Evolutionary conservation across 2,113 vertebrate species (phyloP).

Genomic region (Acanthisitta chloris): DNA sequence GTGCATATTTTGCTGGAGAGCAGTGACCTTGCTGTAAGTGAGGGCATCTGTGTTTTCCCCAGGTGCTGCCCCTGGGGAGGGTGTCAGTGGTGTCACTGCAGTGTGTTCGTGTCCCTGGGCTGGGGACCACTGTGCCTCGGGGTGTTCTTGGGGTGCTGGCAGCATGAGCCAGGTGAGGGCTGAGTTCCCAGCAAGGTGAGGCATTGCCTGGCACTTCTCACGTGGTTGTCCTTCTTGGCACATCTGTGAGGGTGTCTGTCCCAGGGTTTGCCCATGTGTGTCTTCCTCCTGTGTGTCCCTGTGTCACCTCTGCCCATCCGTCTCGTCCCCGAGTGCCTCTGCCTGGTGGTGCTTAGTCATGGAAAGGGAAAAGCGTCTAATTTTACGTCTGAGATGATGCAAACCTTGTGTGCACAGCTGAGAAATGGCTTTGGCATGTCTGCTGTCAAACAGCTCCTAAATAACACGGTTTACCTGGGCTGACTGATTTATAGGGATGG

Average conservation of each 20-base stretch:
- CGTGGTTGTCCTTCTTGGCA: fast-evolving
- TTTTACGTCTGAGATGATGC: background rate
- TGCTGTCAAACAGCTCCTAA: slow-evolving; percentile 24
- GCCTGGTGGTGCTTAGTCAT: fast-evolving
- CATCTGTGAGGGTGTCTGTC: fast-evolving
- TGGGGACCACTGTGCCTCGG: fast-evolving
- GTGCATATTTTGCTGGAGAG: background rate
- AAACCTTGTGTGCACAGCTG: background rate
- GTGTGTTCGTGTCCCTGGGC: fast-evolving
- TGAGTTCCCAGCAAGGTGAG: fast-evolving
- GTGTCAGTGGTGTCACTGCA: fast-evolving
- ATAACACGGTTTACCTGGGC: background rate
- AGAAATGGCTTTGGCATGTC: background rate
- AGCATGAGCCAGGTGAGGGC: fast-evolving
- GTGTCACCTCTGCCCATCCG: fast-evolving
- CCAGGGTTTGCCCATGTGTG: fast-evolving
- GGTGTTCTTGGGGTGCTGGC: background rate
- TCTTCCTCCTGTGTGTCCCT: fast-evolving
- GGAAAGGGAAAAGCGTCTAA: background rate
- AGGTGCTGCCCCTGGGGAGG: fast-evolving
- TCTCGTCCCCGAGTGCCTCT: background rate
- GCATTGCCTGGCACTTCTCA: fast-evolving
- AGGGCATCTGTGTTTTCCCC: fast-evolving
- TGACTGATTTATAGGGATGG: slow-evolving; percentile 38
- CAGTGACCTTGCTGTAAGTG: fast-evolving